Conservation (phyloP, 1,140 invertebrate species). For the Microplitis demolitor region DNA sequence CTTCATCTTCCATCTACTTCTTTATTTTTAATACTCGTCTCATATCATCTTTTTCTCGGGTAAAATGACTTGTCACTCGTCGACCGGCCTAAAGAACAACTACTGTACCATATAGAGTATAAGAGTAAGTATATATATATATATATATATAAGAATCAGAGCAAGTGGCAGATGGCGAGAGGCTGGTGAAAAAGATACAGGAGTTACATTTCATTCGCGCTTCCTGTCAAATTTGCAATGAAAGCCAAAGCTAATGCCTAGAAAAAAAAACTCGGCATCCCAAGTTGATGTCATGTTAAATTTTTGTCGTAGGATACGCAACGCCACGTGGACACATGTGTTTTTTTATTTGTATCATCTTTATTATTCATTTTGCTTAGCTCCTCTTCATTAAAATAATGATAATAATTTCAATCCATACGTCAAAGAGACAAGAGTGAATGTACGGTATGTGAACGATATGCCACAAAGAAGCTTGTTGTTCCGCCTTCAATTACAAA, state of each 20-base stretch:
- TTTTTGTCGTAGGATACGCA: not conserved
- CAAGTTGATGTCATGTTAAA: not conserved
- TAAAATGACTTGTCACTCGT: conserved; percentile 8
- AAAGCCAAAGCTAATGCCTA: not conserved
- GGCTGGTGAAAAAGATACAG: not conserved
- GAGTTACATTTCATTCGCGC: conserved; percentile 1
- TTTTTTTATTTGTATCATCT: not conserved
- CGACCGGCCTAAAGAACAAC: not conserved
- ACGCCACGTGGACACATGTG: not conserved
- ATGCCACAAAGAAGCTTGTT: not conserved
- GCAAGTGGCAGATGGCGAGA: not conserved
- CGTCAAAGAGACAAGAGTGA: too few species aligned
- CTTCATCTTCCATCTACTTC: not conserved
- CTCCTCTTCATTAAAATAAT: not conserved
- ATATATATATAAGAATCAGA: too few species aligned
- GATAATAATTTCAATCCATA: too few species aligned
- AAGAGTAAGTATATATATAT: too few species aligned
- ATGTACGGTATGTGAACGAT: not conserved
- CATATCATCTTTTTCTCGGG: not conserved
- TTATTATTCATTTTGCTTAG: not conserved
- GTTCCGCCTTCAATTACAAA: not conserved
- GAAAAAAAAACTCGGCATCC: not conserved
- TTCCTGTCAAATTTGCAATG: not conserved
- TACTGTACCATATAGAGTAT: not conserved
- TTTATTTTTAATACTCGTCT: not conserved